These are phyloP conservation scores for Natrix natrix DNA, from an alignment of 2,797 vertebrate genomes.

Conservation along the genomic window DNA sequence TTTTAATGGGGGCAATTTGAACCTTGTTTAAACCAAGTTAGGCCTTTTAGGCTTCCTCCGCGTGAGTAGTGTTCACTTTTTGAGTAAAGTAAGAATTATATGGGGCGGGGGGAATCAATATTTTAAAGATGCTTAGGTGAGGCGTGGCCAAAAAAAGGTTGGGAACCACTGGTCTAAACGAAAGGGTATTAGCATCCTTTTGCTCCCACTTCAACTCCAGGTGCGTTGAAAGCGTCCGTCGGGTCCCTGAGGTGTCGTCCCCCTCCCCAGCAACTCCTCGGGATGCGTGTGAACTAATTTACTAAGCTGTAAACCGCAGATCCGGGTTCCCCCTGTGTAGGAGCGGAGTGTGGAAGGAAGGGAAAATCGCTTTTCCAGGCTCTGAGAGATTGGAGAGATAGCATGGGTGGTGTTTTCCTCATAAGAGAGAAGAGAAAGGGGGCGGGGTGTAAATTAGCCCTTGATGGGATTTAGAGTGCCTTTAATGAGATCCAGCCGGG, in stretches of 20 bases:
- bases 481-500: conserved; percentile 44
- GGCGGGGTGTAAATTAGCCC: conserved; percentile 21
- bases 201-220: not conserved
- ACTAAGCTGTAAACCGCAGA: not conserved
- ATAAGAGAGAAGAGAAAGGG: not conserved
- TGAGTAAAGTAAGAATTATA: too few relatives aligned
- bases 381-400: not conserved
- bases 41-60: too few relatives aligned
- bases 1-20: too few relatives aligned
- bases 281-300: not conserved
- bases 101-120: too few relatives aligned
- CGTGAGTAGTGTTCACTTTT: too few relatives aligned
- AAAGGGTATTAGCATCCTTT: not conserved
- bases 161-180: not conserved
- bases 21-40: too few relatives aligned
- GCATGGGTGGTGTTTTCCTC: not conserved
- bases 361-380: not conserved
- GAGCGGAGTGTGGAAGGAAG: not conserved
- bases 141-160: too few relatives aligned
- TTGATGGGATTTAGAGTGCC: conserved; percentile 30
- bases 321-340: not conserved
- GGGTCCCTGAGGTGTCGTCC: not conserved
- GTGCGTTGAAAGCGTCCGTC: not conserved
- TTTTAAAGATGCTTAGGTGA: too few relatives aligned
- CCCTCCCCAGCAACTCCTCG: not conserved